These are phyloP conservation scores for Caenorhabditis remanei DNA, from an alignment of 1,140 invertebrate genomes.

Conservation along the genomic window DNA sequence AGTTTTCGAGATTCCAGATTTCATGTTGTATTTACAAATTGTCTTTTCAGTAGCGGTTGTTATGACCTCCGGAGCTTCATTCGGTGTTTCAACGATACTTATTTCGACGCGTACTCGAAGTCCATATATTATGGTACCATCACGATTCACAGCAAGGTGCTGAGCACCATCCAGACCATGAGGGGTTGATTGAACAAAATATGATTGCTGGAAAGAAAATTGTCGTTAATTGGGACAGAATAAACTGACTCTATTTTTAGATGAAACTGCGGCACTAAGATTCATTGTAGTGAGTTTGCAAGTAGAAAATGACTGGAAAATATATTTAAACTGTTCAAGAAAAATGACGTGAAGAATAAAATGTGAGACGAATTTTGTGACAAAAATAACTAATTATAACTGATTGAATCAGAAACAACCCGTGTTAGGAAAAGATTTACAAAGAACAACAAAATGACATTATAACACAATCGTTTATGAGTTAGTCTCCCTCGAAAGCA, in stretches of 20 bases:
- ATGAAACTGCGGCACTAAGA: not conserved
- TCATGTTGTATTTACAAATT: conserved; percentile 23
- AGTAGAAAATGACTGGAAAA: not conserved
- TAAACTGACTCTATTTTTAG: not conserved
- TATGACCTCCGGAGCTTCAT: conserved; percentile 19
- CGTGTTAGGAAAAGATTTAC: not conserved
- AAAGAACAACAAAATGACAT: not conserved
- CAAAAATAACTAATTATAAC: too few species aligned
- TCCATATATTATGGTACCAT: not conserved
- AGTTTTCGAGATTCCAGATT: conserved; percentile 2
- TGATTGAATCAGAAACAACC: not conserved
- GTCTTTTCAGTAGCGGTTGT: conserved; percentile 13
- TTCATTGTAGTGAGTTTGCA: not conserved
- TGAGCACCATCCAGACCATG: conserved; percentile 5
- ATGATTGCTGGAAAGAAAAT: conserved; percentile 7
- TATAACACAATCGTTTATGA: not conserved
- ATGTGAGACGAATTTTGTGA: not conserved
- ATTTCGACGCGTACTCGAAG: conserved; percentile 4
- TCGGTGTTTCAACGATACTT: conserved; percentile 1
- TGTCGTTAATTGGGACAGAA: not conserved
- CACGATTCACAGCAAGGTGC: conserved; percentile 1
- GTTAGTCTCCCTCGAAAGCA: conserved; percentile 17
- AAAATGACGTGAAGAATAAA: not conserved
- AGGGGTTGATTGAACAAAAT: conserved; percentile 13
- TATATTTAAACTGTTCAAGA: not conserved